Conservation (phyloP, 2,113 vertebrate species). For the Trogon melanurus region DNA sequence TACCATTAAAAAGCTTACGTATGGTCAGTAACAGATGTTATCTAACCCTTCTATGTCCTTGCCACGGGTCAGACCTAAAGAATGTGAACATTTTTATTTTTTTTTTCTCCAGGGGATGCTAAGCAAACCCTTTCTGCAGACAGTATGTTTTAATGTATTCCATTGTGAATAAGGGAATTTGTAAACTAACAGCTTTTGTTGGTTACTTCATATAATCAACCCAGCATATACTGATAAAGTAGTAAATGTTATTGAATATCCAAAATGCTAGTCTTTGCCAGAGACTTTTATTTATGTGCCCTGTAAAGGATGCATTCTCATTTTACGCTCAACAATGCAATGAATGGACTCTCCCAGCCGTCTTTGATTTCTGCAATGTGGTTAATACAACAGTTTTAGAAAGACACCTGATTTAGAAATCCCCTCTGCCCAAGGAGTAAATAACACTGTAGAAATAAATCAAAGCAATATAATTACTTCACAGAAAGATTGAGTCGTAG, state of each 20-base stretch:
- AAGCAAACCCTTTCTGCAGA: constrained; percentile 77
- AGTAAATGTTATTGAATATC: constrained; percentile 76
- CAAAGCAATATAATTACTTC: neutral
- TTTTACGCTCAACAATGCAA: constrained; percentile 43
- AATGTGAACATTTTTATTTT: constrained; percentile 84
- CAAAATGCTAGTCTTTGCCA: constrained; percentile 78
- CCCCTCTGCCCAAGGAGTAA: neutral
- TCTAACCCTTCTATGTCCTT: constrained; percentile 76
- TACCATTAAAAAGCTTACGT: constrained; percentile 76
- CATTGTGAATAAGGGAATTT: constrained; percentile 75
- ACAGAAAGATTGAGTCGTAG: neutral
- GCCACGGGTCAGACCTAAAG: constrained; percentile 86
- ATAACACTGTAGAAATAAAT: constrained; percentile 28
- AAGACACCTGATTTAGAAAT: neutral
- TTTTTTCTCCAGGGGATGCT: constrained; percentile 66
- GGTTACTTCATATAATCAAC: constrained; percentile 74
- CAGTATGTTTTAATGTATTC: constrained; percentile 69
- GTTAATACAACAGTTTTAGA: neutral
- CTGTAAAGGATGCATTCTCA: neutral
- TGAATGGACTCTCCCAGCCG: neutral
- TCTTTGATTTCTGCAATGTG: neutral
- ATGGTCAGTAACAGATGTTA: constrained; percentile 79
- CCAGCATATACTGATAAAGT: constrained; percentile 67
- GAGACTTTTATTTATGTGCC: constrained; percentile 64
- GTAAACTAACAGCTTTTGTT: constrained; percentile 70